These are phyloP conservation scores for Automeris io DNA, from an alignment of 2,888 invertebrate genomes.

Conservation along the genomic window DNA sequence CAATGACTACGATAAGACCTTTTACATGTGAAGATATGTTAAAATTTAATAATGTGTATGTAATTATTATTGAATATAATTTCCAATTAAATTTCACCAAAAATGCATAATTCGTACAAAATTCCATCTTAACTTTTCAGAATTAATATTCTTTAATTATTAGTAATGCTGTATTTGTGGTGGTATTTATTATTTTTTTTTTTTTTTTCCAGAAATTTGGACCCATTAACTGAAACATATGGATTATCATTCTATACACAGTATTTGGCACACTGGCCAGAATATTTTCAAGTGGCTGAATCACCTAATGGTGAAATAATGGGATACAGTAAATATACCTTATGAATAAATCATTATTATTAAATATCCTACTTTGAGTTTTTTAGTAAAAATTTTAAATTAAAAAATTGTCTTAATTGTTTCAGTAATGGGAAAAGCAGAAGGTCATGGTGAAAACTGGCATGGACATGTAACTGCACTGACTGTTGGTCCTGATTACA, in stretches of 20 bases:
- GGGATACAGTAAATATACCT: constrained; percentile 90
- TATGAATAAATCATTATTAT: constrained; percentile 5
- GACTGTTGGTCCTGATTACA: constrained; percentile 95
- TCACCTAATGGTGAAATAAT: constrained; percentile 97
- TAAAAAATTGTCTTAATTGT: constrained; percentile 8
- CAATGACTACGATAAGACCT: constrained; percentile 94
- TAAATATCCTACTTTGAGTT: too few relatives aligned
- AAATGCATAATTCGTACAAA: background rate
- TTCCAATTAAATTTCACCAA: background rate
- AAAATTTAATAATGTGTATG: constrained; percentile 96
- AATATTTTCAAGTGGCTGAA: constrained; percentile 98
- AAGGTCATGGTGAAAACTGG: constrained; percentile 97
- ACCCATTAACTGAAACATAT: constrained; percentile 98
- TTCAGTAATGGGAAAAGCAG: constrained; percentile 99
- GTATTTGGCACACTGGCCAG: constrained; percentile 98
- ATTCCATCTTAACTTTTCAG: too few relatives aligned
- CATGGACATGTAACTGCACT: constrained; percentile 99
- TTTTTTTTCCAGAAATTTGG: constrained; percentile 87
- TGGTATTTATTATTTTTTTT: too few relatives aligned
- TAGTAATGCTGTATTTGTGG: too few relatives aligned
- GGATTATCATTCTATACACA: constrained; percentile 97
- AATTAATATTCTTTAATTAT: too few relatives aligned
- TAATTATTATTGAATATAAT: constrained; percentile 25
- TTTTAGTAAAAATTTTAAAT: background rate
- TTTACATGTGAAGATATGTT: constrained; percentile 97